phyloP scores from a whole-genome alignment of 1,140 invertebrate species.

The Watersipora subatra region DNA sequence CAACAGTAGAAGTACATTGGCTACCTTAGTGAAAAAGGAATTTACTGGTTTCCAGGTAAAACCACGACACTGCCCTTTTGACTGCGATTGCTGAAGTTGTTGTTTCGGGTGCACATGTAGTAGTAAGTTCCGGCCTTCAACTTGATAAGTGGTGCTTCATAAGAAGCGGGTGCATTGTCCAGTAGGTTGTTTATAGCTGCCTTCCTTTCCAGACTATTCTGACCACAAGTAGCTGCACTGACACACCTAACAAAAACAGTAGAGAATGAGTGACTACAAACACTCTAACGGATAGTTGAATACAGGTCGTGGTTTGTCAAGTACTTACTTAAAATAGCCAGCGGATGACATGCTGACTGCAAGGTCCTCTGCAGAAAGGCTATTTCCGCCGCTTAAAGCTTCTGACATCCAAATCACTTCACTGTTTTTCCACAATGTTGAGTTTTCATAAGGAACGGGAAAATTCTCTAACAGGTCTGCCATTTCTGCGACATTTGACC shows the following conservation, averaged over 20 bases:
- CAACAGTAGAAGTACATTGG: no score
- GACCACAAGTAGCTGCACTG: conserved; percentile 3
- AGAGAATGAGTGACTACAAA: neutral
- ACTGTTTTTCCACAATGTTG: conserved; percentile 27
- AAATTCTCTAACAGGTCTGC: conserved; percentile 26
- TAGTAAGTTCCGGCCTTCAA: conserved; percentile 29
- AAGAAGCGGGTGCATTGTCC: conserved; percentile 36
- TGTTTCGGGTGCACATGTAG: conserved; percentile 35
- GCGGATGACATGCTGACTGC: conserved; percentile 32
- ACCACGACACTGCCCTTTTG: conserved; percentile 31
- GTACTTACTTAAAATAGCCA: conserved; percentile 34
- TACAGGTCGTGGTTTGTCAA: no score
- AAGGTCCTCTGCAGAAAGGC: conserved; percentile 21
- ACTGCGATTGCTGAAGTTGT: conserved; percentile 29
- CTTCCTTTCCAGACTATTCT: neutral
- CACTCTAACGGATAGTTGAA: no score
- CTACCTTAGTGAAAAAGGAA: no score
- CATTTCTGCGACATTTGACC: conserved; percentile 35
- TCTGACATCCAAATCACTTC: conserved; percentile 27
- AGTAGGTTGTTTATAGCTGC: conserved; percentile 21
- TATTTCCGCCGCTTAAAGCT: conserved; percentile 11
- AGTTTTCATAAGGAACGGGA: conserved; percentile 29
- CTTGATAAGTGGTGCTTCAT: conserved; percentile 27
- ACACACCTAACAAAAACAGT: conserved; percentile 4
- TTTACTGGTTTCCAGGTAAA: no score